phyloP scores from a whole-genome alignment of 2,888 invertebrate species.

The Cataglyphis cursor region DNA sequence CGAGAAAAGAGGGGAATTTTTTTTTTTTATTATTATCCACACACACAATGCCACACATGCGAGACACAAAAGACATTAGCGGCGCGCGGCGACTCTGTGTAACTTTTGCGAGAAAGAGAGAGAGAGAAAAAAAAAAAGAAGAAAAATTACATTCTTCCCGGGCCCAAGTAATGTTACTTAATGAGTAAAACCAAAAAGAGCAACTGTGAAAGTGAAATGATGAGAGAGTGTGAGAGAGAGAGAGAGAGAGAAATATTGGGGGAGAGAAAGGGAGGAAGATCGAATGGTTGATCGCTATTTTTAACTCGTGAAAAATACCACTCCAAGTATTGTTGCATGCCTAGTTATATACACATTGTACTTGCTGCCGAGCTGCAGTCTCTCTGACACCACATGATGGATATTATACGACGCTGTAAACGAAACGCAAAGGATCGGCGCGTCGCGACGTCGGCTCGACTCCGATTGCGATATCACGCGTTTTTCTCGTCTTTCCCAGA shows the following conservation, averaged over 20 bases:
- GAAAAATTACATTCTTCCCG: slow-evolving; percentile 84
- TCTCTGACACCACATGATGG: slow-evolving; percentile 62
- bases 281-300: slow-evolving; percentile 80
- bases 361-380: slow-evolving; percentile 50
- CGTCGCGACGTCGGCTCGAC: slow-evolving; percentile 17
- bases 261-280: slow-evolving; percentile 51
- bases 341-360: slow-evolving; percentile 81
- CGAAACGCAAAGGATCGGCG: slow-evolving; percentile 54
- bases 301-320: slow-evolving; percentile 76
- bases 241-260: slow-evolving; percentile 50
- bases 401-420: slow-evolving; percentile 66
- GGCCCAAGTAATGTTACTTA: slow-evolving; percentile 85
- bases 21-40: slow-evolving; percentile 16
- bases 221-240: slow-evolving; percentile 58
- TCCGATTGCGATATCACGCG: slow-evolving; percentile 16
- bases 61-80: slow-evolving; percentile 61
- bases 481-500: background rate
- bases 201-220: slow-evolving; percentile 64
- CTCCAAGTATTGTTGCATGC: slow-evolving; percentile 86
- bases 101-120: slow-evolving; percentile 54
- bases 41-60: background rate
- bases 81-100: slow-evolving; percentile 76
- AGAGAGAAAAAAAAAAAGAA: slow-evolving; percentile 64
- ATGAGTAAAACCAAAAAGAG: slow-evolving; percentile 60
- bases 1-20: slow-evolving; percentile 1